These are phyloP conservation scores for Setophaga coronata DNA, from an alignment of 2,113 vertebrate species.

Conservation along the genomic window DNA sequence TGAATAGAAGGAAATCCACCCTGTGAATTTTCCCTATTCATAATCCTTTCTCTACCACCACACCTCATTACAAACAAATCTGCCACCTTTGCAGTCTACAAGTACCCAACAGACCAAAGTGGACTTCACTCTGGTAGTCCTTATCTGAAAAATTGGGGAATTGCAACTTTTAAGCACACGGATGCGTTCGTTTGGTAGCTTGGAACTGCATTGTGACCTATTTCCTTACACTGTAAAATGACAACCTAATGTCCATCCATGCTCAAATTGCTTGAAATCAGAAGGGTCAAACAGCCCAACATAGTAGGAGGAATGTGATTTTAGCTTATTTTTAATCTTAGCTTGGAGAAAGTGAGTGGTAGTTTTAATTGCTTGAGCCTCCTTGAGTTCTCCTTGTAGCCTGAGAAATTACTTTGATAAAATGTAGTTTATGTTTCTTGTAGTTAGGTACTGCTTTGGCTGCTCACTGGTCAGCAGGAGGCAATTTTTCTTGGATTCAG, in stretches of 20 bases:
- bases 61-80: background rate
- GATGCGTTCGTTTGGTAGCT: background rate
- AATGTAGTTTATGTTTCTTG: background rate
- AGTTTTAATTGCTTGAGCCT: conserved; percentile 15
- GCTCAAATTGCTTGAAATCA: background rate
- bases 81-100: background rate
- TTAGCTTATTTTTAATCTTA: conserved; percentile 16
- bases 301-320: background rate
- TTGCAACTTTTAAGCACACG: background rate
- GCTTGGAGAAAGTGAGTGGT: background rate
- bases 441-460: background rate
- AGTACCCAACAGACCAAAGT: background rate
- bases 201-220: background rate
- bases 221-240: background rate
- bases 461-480: background rate
- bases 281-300: background rate
- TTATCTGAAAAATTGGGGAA: background rate
- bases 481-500: background rate
- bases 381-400: conserved; percentile 35
- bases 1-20: conserved; percentile 36
- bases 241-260: background rate
- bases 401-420: conserved; percentile 17
- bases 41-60: background rate
- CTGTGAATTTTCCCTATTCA: background rate
- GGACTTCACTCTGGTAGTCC: background rate